Evolutionary conservation across 2,113 vertebrate species (phyloP).

Genomic region (Actenoides hombroni): DNA sequence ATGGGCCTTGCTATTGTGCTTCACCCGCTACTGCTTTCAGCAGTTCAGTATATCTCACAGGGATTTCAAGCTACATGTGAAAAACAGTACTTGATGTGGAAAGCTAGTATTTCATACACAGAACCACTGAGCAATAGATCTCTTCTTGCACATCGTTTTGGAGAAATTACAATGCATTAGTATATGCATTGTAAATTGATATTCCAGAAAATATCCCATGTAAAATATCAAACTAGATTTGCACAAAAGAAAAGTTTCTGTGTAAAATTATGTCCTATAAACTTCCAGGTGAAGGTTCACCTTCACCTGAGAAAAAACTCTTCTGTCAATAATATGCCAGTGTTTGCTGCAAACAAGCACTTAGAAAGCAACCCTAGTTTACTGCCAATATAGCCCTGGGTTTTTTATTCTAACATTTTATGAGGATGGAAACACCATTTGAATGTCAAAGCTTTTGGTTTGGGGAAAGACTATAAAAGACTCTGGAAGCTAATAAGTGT

Average conservation of each 20-base stretch:
- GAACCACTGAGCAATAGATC: not conserved
- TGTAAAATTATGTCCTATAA: not conserved
- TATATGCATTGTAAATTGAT: not conserved
- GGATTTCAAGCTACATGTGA: constrained; percentile 34
- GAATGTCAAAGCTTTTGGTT: not conserved
- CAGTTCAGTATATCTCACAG: not conserved
- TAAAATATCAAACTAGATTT: not conserved
- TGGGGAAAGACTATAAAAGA: not conserved
- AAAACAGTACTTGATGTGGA: not conserved
- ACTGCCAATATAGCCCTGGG: not conserved
- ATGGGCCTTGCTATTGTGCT: not conserved
- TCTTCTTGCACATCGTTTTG: not conserved
- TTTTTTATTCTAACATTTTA: not conserved
- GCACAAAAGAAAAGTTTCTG: not conserved
- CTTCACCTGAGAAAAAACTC: constrained; percentile 13
- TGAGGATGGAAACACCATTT: not conserved
- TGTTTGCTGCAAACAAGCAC: not conserved
- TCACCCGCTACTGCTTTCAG: constrained; percentile 25
- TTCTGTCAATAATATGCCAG: not conserved
- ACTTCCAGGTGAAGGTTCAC: not conserved
- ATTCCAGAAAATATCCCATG: not conserved
- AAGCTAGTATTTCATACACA: constrained; percentile 12
- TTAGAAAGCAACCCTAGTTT: not conserved
- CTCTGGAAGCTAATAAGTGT: not conserved
- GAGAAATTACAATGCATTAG: constrained; percentile 30